Conservation (phyloP, 2,888 invertebrate genomes). For the Tetragonisca angustula region DNA sequence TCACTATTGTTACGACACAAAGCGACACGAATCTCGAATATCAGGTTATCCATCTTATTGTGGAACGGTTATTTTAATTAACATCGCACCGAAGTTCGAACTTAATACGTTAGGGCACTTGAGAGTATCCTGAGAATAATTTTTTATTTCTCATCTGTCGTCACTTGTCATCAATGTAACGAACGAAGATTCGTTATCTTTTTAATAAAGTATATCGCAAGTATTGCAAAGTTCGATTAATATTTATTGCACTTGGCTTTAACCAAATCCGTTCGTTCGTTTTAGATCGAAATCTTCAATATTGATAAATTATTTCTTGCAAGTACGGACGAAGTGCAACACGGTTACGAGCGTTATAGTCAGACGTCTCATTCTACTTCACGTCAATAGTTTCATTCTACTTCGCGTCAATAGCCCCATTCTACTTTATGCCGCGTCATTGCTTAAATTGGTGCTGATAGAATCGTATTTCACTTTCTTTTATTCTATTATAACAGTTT, state of each 20-base stretch:
- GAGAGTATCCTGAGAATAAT: not conserved
- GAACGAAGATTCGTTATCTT: not conserved
- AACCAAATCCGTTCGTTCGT: not conserved
- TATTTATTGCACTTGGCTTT: too few species aligned
- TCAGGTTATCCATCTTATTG: not conserved
- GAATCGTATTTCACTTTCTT: not conserved
- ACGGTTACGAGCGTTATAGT: not conserved
- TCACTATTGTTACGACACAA: not conserved
- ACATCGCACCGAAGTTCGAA: too few species aligned
- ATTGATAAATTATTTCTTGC: not conserved
- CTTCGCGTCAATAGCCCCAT: not conserved
- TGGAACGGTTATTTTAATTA: not conserved
- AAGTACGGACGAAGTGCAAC: not conserved
- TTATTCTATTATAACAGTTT: not conserved
- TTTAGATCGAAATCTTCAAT: not conserved
- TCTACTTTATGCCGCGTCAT: not conserved
- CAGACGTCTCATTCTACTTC: not conserved
- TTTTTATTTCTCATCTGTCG: not conserved
- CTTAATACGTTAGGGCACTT: not conserved
- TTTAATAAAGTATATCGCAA: not conserved
- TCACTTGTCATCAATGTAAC: not conserved
- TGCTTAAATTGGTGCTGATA: not conserved
- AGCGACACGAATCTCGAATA: not conserved
- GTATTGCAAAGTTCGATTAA: not conserved
- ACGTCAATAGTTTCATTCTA: not conserved